These are phyloP conservation scores for Lepidothrix coronata DNA, from an alignment of 2,113 vertebrate genomes.

Conservation along the genomic window DNA sequence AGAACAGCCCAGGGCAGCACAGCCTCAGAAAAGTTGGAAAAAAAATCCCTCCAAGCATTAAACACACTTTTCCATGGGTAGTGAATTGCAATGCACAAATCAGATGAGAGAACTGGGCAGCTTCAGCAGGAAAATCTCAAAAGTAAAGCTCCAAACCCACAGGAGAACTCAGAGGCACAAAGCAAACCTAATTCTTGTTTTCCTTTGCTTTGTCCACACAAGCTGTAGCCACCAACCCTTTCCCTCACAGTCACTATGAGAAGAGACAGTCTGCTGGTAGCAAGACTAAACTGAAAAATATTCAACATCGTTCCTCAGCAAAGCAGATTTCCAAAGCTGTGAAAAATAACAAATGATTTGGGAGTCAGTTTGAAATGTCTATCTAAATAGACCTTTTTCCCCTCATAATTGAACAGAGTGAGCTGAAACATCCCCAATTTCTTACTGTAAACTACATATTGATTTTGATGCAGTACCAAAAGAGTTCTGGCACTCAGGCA, in stretches of 20 bases:
- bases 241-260: neutral
- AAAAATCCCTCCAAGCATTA: no score
- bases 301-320: neutral
- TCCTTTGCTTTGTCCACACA: neutral
- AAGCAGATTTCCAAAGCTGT: neutral
- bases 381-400: neutral
- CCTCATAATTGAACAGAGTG: neutral
- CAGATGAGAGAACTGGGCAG: neutral
- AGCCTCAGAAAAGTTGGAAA: neutral
- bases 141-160: neutral
- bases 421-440: neutral
- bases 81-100: neutral
- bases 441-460: neutral
- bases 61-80: neutral
- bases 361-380: neutral
- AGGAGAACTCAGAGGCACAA: neutral
- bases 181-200: fast-evolving
- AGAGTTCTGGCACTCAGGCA: neutral
- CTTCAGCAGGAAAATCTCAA: neutral
- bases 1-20: neutral
- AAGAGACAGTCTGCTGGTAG: neutral
- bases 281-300: neutral
- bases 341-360: neutral
- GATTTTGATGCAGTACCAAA: neutral
- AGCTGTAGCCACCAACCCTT: neutral